A percentile compares a stretch with the other conserved stretches of the same genome.
These are phyloP conservation scores for Drosophila nr. fundita DNA, from an alignment of 2,888 invertebrate species.

Conservation along the genomic window DNA sequence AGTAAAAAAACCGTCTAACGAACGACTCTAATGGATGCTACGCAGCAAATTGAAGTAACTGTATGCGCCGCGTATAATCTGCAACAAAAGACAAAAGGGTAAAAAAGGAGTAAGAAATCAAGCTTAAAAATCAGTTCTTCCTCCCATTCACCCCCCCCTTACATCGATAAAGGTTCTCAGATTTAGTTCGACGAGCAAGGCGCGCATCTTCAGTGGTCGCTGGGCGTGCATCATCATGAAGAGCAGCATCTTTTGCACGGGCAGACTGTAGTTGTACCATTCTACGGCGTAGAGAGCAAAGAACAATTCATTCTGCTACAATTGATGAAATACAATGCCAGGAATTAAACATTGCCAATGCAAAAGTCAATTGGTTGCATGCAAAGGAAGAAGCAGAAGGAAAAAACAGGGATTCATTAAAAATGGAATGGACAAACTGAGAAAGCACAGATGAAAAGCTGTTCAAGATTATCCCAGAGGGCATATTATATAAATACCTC, in stretches of 20 bases:
- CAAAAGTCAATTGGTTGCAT: slow-evolving; percentile 3
- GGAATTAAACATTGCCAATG: slow-evolving; percentile 7
- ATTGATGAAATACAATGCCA: slow-evolving; percentile 2
- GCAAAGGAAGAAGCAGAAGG: neutral
- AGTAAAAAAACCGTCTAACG: neutral
- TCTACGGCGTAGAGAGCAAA: slow-evolving; percentile 71
- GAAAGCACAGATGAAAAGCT: neutral
- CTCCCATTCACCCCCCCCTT: slow-evolving; percentile 6
- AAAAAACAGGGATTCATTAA: slow-evolving; percentile 12
- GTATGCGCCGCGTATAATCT: slow-evolving; percentile 81
- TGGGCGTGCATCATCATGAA: slow-evolving; percentile 73
- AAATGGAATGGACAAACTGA: slow-evolving; percentile 7
- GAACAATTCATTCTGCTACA: slow-evolving; percentile 67
- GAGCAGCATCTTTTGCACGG: slow-evolving; percentile 63
- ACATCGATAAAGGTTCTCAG: slow-evolving; percentile 79
- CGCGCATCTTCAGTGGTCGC: slow-evolving; percentile 73
- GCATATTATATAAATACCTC: neutral
- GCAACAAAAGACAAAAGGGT: slow-evolving; percentile 3
- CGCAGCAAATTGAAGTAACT: slow-evolving; percentile 80
- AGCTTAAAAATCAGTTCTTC: neutral
- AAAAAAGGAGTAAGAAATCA: neutral
- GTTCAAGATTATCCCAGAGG: neutral
- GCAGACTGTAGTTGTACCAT: slow-evolving; percentile 73
- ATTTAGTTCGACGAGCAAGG: slow-evolving; percentile 75
- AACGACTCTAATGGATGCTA: slow-evolving; percentile 50